Conservation (phyloP, 2,113 vertebrate genomes). For the Casuarius casuarius region DNA sequence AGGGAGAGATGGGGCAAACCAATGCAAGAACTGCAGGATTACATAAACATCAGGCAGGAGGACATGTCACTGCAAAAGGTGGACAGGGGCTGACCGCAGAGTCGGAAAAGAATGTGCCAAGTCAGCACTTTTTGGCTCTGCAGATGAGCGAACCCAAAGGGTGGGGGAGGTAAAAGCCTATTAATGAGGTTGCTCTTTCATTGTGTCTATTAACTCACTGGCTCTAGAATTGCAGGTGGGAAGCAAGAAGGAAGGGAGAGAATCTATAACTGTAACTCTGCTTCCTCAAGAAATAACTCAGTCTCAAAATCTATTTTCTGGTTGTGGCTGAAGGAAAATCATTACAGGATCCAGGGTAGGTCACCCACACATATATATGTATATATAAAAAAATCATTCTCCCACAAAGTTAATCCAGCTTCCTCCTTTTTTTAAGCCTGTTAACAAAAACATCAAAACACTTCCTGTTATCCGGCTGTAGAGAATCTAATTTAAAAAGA, state of each 20-base stretch:
- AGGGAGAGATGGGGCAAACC: background rate
- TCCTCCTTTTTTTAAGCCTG: background rate
- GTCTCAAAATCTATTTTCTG: background rate
- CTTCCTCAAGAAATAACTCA: background rate
- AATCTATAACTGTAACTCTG: background rate
- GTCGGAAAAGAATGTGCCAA: background rate
- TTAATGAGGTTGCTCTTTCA: background rate
- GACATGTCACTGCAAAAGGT: background rate
- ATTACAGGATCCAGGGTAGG: background rate
- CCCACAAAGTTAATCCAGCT: background rate
- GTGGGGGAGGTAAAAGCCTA: background rate
- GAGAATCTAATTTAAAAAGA: background rate
- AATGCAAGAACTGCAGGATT: background rate
- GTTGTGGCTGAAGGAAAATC: background rate
- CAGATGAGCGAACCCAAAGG: background rate
- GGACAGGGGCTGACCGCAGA: background rate
- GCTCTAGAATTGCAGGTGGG: background rate
- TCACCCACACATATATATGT: background rate
- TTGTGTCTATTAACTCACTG: background rate
- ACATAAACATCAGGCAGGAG: background rate
- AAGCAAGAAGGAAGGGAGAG: background rate
- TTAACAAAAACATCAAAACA: background rate
- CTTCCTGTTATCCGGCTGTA: background rate
- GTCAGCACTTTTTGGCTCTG: background rate
- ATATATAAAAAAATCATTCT: background rate